These are phyloP conservation scores for Erebia epiphron DNA, from an alignment of 2,888 invertebrate species.

Conservation along the genomic window DNA sequence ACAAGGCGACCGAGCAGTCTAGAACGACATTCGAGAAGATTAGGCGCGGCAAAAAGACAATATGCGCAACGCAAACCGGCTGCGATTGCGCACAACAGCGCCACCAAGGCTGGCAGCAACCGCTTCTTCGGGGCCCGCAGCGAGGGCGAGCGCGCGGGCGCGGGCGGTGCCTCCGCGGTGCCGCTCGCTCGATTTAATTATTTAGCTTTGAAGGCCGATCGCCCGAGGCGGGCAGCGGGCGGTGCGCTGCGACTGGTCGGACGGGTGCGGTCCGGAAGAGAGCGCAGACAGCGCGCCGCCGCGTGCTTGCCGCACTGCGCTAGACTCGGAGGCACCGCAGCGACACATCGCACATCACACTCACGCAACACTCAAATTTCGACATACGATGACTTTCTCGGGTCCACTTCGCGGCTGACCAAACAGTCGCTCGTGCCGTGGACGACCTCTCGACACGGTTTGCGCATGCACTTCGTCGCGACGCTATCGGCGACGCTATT, in stretches of 20 bases:
- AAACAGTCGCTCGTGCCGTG: conserved; percentile 51
- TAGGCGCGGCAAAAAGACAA: conserved; percentile 63
- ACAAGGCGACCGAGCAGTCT: conserved; percentile 53
- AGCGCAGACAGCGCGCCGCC: conserved; percentile 82
- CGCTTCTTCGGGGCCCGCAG: conserved; percentile 70
- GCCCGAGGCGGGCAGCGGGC: conserved; percentile 71
- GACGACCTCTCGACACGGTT: conserved; percentile 45
- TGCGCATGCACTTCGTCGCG: conserved; percentile 37
- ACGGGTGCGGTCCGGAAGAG: conserved; percentile 80
- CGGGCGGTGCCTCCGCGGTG: conserved; percentile 51
- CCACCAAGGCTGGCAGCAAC: conserved; percentile 78
- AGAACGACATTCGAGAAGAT: conserved; percentile 67
- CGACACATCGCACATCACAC: conserved; percentile 71
- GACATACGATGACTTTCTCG: conserved; percentile 78
- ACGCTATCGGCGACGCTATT: conserved; percentile 23
- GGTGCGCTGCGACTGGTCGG: conserved; percentile 77
- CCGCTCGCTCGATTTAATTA: conserved; percentile 75
- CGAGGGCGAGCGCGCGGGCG: conserved; percentile 36
- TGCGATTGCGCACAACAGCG: conserved; percentile 79
- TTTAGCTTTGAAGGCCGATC: conserved; percentile 80
- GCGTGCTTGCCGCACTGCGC: conserved; percentile 65
- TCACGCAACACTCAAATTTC: conserved; percentile 77
- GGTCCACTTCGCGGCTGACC: conserved; percentile 69
- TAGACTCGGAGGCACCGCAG: conserved; percentile 79
- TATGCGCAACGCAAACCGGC: conserved; percentile 75